These are phyloP conservation scores for Eretmochelys imbricata DNA, from an alignment of 2,113 vertebrate genomes.

Conservation along the genomic window DNA sequence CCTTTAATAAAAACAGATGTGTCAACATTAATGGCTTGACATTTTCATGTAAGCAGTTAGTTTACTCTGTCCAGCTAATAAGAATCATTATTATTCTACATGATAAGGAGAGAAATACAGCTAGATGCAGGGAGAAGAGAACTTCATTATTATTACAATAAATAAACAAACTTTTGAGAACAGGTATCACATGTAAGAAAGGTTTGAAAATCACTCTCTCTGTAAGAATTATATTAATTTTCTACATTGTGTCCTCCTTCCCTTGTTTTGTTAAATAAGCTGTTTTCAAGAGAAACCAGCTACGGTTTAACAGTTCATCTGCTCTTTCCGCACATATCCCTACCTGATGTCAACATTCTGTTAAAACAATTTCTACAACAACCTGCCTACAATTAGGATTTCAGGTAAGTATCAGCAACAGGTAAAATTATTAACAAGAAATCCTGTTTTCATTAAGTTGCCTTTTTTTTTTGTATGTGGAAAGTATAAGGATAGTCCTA, in stretches of 20 bases:
- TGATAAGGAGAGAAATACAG: neutral
- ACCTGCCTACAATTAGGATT: neutral
- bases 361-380: neutral
- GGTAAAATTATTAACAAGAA: neutral
- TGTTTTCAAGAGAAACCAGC: neutral
- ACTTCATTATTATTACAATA: neutral
- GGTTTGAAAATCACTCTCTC: too few species aligned
- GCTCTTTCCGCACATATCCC: neutral
- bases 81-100: neutral
- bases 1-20: neutral
- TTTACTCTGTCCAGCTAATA: neutral
- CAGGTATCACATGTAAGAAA: too few species aligned
- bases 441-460: neutral
- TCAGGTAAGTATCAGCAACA: neutral
- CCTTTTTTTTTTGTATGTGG: rapidly evolving
- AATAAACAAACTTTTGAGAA: neutral
- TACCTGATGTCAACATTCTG: neutral
- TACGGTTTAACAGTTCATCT: neutral
- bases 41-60: neutral
- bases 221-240: neutral
- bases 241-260: neutral
- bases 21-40: neutral
- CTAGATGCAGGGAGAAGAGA: neutral
- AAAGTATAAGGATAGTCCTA: neutral
- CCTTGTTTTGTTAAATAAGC: neutral